phyloP scores from a whole-genome alignment of 2,113 vertebrate genomes.

The Leptobrachium leishanense region DNA sequence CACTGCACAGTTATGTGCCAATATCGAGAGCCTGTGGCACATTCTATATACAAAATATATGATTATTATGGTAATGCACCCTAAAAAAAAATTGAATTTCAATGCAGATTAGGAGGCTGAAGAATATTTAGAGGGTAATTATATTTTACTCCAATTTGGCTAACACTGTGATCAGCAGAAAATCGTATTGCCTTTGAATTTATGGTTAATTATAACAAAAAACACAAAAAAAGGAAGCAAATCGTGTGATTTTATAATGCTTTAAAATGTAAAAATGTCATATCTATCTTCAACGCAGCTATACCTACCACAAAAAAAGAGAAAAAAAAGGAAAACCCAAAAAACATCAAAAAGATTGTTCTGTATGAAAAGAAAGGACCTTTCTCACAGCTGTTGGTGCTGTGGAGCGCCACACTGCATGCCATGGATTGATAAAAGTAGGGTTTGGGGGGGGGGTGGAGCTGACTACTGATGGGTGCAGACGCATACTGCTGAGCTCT shows the following conservation, averaged over 20 bases:
- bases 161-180: conserved; percentile 14
- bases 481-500: too few species aligned
- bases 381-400: too few species aligned
- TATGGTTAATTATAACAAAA: conserved; percentile 10
- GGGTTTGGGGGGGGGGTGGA: too few species aligned
- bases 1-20: background rate
- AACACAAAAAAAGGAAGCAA: background rate
- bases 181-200: background rate
- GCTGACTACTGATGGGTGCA: too few species aligned
- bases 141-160: conserved; percentile 4
- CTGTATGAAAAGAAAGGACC: too few species aligned
- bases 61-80: conserved; percentile 7
- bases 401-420: too few species aligned
- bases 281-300: too few species aligned
- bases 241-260: background rate
- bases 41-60: background rate
- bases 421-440: too few species aligned
- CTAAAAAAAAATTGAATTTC: conserved; percentile 3
- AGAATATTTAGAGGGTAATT: conserved; percentile 21
- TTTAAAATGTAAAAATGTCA: background rate
- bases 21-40: background rate
- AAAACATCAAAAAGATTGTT: too few species aligned
- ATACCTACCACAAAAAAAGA: too few species aligned
- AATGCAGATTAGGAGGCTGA: background rate
- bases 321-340: too few species aligned